A percentile compares a stretch with the other conserved stretches of the same genome.
phyloP scores from a whole-genome alignment of 2,797 vertebrate species.

The Dallia pectoralis region DNA sequence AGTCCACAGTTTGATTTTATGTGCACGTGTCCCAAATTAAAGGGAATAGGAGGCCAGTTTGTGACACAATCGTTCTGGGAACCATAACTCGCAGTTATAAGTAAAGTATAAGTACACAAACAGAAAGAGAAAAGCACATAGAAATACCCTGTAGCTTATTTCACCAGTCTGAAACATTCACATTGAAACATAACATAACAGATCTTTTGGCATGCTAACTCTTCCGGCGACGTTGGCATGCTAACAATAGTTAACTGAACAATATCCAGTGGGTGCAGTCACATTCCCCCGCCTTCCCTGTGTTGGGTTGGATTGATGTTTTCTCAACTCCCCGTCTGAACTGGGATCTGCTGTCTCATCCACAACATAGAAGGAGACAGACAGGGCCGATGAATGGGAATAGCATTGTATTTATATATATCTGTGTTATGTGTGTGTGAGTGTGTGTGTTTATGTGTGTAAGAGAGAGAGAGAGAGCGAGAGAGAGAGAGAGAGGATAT shows the following conservation, averaged over 20 bases:
- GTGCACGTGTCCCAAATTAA: conserved; percentile 23
- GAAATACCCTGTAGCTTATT: background rate
- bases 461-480: too few species aligned
- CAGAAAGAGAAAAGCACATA: background rate
- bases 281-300: conserved; percentile 29
- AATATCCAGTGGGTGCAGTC: conserved; percentile 33
- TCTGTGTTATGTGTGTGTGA: conserved; percentile 8
- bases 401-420: conserved; percentile 2
- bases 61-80: background rate
- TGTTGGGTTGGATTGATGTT: conserved; percentile 7
- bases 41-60: background rate
- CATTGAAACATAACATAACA: conserved; percentile 9
- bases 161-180: background rate
- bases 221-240: conserved; percentile 23
- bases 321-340: conserved; percentile 24
- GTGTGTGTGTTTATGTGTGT: too few species aligned
- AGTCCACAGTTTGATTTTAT: conserved; percentile 34
- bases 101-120: background rate
- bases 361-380: conserved; percentile 27
- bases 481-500: too few species aligned
- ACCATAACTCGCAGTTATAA: conserved; percentile 6
- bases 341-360: conserved; percentile 38
- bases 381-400: conserved; percentile 51
- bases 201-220: conserved; percentile 27
- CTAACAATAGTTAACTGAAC: conserved; percentile 20